These are phyloP conservation scores for Uloborus diversus DNA, from an alignment of 1,140 invertebrate genomes.

Conservation along the genomic window DNA sequence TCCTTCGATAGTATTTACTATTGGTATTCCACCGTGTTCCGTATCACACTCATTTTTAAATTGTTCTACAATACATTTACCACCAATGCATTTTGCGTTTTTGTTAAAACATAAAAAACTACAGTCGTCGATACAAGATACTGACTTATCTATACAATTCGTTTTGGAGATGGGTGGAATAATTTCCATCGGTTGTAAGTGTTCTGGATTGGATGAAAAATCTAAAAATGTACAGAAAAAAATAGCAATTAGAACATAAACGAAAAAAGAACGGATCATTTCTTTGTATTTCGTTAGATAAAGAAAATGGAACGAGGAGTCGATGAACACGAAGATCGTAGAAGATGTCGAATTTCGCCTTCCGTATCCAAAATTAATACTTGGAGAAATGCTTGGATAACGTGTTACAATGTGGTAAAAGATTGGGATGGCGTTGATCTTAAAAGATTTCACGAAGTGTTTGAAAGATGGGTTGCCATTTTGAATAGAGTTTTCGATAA, in stretches of 20 bases:
- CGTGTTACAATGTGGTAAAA: neutral
- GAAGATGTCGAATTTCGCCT: too few species aligned
- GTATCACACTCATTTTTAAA: neutral
- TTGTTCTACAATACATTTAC: neutral
- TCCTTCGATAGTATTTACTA: neutral
- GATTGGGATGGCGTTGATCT: too few species aligned
- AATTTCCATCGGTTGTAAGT: neutral
- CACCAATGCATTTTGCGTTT: neutral
- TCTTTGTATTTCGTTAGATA: neutral
- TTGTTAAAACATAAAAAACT: constrained; percentile 8
- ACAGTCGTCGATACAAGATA: neutral
- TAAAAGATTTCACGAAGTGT: neutral
- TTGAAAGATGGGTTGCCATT: neutral
- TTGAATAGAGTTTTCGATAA: constrained; percentile 13
- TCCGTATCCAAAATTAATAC: neutral
- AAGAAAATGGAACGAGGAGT: too few species aligned
- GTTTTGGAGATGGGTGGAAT: neutral
- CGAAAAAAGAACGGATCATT: neutral
- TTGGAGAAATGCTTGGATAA: neutral
- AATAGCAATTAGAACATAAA: neutral
- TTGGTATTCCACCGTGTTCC: neutral
- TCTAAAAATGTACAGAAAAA: neutral
- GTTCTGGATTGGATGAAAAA: too few species aligned
- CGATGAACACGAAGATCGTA: neutral
- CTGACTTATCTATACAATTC: neutral